Evolutionary conservation across 1,140 invertebrate species (phyloP).

Genomic region (Goniozus legneri): DNA sequence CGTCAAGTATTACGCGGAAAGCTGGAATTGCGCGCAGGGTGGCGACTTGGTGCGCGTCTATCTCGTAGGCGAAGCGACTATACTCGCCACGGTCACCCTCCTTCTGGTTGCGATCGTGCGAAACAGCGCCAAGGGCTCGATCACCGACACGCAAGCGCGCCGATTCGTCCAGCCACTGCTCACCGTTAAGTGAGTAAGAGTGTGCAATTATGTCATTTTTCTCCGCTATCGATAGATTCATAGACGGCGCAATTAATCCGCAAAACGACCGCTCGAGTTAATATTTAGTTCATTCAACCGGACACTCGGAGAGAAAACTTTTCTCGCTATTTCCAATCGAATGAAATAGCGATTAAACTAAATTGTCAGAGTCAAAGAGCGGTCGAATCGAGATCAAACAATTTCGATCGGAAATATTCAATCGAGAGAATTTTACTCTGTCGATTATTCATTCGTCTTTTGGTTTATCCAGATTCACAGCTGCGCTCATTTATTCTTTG

Average conservation of each 20-base stretch:
- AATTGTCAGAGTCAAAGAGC: no score
- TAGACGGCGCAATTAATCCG: background rate
- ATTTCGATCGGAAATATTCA: no score
- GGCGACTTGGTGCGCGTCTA: constrained; percentile 67
- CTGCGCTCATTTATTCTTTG: no score
- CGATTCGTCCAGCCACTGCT: constrained; percentile 65
- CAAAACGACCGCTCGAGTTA: background rate
- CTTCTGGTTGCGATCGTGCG: constrained; percentile 65
- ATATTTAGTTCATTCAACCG: no score
- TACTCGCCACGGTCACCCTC: constrained; percentile 61
- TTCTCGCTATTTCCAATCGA: no score
- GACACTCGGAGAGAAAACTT: no score
- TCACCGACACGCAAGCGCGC: constrained; percentile 66
- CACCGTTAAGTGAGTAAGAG: constrained; percentile 63
- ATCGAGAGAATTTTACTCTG: no score
- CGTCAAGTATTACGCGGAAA: constrained; percentile 61
- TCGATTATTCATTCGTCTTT: no score
- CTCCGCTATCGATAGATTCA: background rate
- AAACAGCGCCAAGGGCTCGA: constrained; percentile 66
- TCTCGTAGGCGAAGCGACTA: constrained; percentile 61
- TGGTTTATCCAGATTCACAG: no score
- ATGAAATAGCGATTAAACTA: no score
- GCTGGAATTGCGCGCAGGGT: constrained; percentile 61
- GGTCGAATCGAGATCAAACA: no score
- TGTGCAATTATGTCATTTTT: constrained; percentile 4